Evolutionary conservation across 2,797 vertebrate genomes (phyloP).

Genomic region (Cyprinella venusta): DNA sequence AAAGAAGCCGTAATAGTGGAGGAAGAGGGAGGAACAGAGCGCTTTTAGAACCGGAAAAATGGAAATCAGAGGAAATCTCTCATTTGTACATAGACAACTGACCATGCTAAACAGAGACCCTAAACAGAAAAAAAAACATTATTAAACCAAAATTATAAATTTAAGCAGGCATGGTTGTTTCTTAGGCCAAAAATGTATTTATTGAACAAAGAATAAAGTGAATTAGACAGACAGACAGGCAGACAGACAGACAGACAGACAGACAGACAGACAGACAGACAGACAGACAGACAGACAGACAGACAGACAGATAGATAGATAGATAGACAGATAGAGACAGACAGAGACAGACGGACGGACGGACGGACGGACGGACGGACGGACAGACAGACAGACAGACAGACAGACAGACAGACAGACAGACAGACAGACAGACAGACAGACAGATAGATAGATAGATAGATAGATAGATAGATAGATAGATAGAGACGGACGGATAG

Average conservation of each 20-base stretch:
- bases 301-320: rapidly evolving
- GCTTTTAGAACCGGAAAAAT: constrained; percentile 14
- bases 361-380: rapidly evolving
- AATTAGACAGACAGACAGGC: no score
- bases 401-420: rapidly evolving
- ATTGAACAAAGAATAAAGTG: no score
- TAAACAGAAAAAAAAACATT: no score
- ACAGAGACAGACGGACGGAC: rapidly evolving
- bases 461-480: not conserved
- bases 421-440: rapidly evolving
- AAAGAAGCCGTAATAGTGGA: constrained; percentile 7
- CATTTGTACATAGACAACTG: not conserved
- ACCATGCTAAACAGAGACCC: not conserved
- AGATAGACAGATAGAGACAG: rapidly evolving
- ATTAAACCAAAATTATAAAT: no score
- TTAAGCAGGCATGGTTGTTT: no score
- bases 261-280: rapidly evolving
- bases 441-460: no score
- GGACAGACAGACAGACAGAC: rapidly evolving
- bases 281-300: rapidly evolving
- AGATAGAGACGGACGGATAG: not conserved
- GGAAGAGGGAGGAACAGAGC: constrained; percentile 25
- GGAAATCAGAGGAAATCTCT: not conserved
- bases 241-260: rapidly evolving
- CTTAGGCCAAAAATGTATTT: no score